These are phyloP conservation scores for Macrosoma leucophasiata DNA, from an alignment of 2,888 invertebrate species.

Conservation along the genomic window DNA sequence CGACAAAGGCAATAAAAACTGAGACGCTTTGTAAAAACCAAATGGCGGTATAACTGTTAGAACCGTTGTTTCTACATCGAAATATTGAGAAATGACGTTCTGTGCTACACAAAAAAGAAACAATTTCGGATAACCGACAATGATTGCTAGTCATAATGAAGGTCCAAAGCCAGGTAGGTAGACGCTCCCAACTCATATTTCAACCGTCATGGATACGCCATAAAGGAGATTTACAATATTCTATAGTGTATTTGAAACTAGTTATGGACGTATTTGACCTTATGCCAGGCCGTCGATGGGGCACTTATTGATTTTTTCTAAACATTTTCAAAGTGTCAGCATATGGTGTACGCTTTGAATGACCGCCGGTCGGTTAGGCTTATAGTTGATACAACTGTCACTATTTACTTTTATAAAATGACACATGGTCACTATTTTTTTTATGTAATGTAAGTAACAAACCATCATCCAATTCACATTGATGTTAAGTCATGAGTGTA, in stretches of 20 bases:
- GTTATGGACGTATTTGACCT: slow-evolving; percentile 61
- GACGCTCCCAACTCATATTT: slow-evolving; percentile 69
- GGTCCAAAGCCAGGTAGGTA: slow-evolving; percentile 71
- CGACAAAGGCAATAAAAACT: slow-evolving; percentile 41
- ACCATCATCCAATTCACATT: too few species aligned
- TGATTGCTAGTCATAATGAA: slow-evolving; percentile 64
- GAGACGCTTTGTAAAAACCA: slow-evolving; percentile 31
- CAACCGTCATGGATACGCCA: slow-evolving; percentile 62
- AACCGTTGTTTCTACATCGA: slow-evolving; percentile 46
- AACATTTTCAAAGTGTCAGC: slow-evolving; percentile 48
- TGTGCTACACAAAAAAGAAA: slow-evolving; percentile 50
- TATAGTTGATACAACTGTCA: slow-evolving; percentile 38
- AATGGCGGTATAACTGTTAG: slow-evolving; percentile 44
- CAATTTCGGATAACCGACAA: slow-evolving; percentile 68
- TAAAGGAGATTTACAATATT: slow-evolving; percentile 71
- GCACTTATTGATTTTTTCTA: slow-evolving; percentile 58
- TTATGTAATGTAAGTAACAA: too few species aligned
- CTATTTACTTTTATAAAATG: slow-evolving; percentile 36
- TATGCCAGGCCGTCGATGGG: slow-evolving; percentile 58
- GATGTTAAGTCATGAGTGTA: too few species aligned
- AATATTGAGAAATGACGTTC: slow-evolving; percentile 47
- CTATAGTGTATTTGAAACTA: slow-evolving; percentile 59
- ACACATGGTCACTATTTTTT: too few species aligned
- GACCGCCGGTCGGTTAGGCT: slow-evolving; percentile 42
- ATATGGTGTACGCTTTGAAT: slow-evolving; percentile 64